Base-by-base conservation (phyloP, 1,140 invertebrate genomes). In the Megalonaias nervosa region DNA sequence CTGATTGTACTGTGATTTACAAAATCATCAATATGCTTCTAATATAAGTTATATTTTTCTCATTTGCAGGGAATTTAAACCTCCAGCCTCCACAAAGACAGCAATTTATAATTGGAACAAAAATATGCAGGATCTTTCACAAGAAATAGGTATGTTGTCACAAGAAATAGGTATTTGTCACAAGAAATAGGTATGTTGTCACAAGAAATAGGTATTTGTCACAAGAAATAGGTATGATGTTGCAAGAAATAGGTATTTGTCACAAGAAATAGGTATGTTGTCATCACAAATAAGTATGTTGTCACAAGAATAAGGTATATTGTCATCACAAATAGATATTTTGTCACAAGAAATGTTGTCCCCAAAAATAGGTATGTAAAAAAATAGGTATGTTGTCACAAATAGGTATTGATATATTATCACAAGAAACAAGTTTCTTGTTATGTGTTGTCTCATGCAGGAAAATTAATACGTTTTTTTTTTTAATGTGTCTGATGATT, bases 31-130 rank as follows among this genome's bases (percentile, higher is more conserved):
- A 48, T 48, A 9, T 48, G 38, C 38, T 48, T 48, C 6, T 48
- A 48, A 48, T 48, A 48, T 9, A 48, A 48, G 11, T 48, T 48
- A 11, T 11, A 9, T 48, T 48, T 48, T 48, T 48, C 6, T 48
- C 38, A 66, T 71, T 81, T 82, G 48, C 74, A 90, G 89, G 67
- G 87, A 89, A 56, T 75, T 91, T 56, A 83, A 81, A 48, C 90
- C 90, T 31, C 90, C 90, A 14, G 72, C 83, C 17, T 88, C 89
- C 12, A 91, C 90, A 5, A 91, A 91, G 74, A 83, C 86, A 59
- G 80, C 85, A 38, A 86, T 90, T 23, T 90, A 88, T 71, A 84
- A 88, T 67, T 90, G 89, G 89, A 86, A 90, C 72, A 82, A 90
- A 72, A 81, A 86, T 69, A 81, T 90, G 67, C 71, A 83, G 21